Percentiles rank a stretch among this genome's conserved stretches.
phyloP scores from a whole-genome alignment of 2,888 invertebrate genomes.

The Anoplius nigerrimus region DNA sequence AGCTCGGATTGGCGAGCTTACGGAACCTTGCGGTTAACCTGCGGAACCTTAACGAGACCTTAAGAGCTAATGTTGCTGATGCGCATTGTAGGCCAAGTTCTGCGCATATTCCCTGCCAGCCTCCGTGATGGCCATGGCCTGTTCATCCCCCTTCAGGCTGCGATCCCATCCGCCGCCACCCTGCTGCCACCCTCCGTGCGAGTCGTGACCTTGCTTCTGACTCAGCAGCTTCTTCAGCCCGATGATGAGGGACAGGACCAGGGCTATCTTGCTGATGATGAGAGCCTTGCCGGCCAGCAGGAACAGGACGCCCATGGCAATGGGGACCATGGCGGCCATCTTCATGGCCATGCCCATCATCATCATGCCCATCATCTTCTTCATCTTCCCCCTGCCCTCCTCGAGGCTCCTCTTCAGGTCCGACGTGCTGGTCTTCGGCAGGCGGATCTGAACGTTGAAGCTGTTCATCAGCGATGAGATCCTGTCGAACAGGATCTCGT shows the following conservation, averaged over 20 bases:
- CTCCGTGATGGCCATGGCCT: constrained; percentile 62
- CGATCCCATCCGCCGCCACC: constrained; percentile 82
- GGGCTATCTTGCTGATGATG: constrained; percentile 87
- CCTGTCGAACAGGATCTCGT: constrained; percentile 83
- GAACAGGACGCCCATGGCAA: constrained; percentile 88
- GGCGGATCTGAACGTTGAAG: constrained; percentile 84
- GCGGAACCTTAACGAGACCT: too few relatives aligned
- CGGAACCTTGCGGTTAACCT: too few relatives aligned
- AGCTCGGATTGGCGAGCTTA: too few relatives aligned
- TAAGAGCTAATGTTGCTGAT: constrained; percentile 41
- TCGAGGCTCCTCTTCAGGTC: constrained; percentile 84
- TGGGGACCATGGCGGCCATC: constrained; percentile 87
- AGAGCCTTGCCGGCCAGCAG: constrained; percentile 90
- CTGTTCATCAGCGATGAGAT: constrained; percentile 84
- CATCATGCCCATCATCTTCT: constrained; percentile 94
- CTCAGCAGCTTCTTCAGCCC: constrained; percentile 88
- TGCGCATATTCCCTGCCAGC: constrained; percentile 75
- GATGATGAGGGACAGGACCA: constrained; percentile 88
- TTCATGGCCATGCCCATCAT: constrained; percentile 92
- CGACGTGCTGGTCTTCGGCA: constrained; percentile 83
- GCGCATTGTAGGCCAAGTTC: constrained; percentile 83
- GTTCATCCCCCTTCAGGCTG: constrained; percentile 72
- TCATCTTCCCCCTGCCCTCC: constrained; percentile 91
- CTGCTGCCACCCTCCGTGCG: constrained; percentile 67
- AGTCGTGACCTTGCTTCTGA: constrained; percentile 79